Base-by-base conservation (phyloP, 1,140 invertebrate genomes). In the Orius insidiosus region DNA sequence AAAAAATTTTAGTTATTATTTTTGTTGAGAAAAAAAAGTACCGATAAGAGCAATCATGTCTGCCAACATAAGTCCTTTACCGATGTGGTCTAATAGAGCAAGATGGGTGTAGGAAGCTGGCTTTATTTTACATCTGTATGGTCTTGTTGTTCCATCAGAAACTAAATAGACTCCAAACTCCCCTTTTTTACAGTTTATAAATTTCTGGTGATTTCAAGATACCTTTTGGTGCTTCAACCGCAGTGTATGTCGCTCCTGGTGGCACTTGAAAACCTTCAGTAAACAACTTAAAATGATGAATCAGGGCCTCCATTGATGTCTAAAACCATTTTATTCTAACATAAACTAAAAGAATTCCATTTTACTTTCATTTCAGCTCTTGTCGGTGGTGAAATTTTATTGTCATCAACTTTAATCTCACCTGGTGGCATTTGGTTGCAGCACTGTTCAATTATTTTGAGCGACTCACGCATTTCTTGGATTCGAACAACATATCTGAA, bases 231-330 rank as follows among this genome's bases (percentile, higher is more conserved):
- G 44, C 44, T 33, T 45, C 44, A 31, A 45, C 30, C 3, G 44
- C 44, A 5, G 44, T 45, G 32, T 45, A 45, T n/a, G 44, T 33
- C 7, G 14, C 31, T 10, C 44, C 33, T 45, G 14, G 14, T 33
- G 44, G 44, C 3, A 45, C 44, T 11, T 45, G 33, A 34, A 32
- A 45, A 11, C 30, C 42, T 31, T 24, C 42, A 4, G 42, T 18
- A 65, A 87, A 98, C 39, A 97, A 67, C 66, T 98, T 98, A 64
- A 98, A 98, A 62, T 98, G 94, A 65, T 98, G 94, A 63, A 98
- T 98, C 18, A 98, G 65, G 0, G 93, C 84, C 63, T 98, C 94
- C 94, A 98, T 98, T 1, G 89, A 95, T 2, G 11, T 41, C 46
- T 48, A 35, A 10, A 47, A 47, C 10, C 7, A 5, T 30, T 14